Conservation (phyloP, 1,140 invertebrate genomes). For the Drosophila azteca region DNA sequence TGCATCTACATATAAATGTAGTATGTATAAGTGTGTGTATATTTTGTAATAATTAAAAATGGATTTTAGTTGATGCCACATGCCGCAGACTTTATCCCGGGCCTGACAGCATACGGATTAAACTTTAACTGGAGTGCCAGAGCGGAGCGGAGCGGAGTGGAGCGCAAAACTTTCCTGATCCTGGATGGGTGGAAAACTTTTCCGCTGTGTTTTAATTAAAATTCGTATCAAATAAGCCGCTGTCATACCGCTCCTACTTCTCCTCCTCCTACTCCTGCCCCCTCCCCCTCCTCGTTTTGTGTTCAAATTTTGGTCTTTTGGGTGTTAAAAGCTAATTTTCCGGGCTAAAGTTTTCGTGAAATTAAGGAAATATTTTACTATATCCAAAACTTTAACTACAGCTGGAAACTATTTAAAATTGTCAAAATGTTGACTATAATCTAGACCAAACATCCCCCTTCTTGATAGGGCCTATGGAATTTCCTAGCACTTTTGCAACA, state of each 20-base stretch:
- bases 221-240: slow-evolving; percentile 68
- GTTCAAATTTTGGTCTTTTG: slow-evolving; percentile 31
- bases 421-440: too few relatives aligned
- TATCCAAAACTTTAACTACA: not conserved
- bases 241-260: slow-evolving; percentile 5
- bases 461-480: too few relatives aligned
- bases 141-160: slow-evolving; percentile 1
- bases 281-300: too few relatives aligned
- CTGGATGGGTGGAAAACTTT: slow-evolving; percentile 55
- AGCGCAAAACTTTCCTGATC: slow-evolving; percentile 49
- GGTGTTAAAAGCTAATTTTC: slow-evolving; percentile 48
- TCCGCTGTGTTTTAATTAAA: slow-evolving; percentile 75
- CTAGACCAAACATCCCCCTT: too few relatives aligned
- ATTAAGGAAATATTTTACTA: not conserved
- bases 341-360: slow-evolving; percentile 14
- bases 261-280: not conserved
- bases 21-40: too few relatives aligned
- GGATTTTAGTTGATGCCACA: slow-evolving; percentile 40
- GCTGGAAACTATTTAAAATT: not conserved
- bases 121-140: slow-evolving; percentile 38
- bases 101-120: slow-evolving; percentile 23
- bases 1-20: too few relatives aligned
- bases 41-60: slow-evolving; percentile 49
- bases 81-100: slow-evolving; percentile 3
- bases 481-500: too few relatives aligned